These are phyloP conservation scores for Drosophila melanosoma DNA, from an alignment of 2,888 invertebrate species.

Conservation along the genomic window DNA sequence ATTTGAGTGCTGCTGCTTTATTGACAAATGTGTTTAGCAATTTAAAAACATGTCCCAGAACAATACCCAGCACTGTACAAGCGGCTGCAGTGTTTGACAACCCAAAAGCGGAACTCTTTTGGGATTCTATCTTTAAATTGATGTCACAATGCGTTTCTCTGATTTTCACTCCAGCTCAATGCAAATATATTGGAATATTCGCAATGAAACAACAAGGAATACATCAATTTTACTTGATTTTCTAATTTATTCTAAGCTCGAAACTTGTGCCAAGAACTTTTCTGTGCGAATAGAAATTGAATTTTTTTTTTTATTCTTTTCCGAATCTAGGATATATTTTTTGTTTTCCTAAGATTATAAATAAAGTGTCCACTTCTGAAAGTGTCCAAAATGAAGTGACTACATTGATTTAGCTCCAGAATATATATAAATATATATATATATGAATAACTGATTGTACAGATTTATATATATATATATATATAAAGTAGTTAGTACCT, in stretches of 20 bases:
- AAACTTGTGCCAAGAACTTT: neutral
- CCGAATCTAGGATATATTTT: neutral
- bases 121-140: neutral
- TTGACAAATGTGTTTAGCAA: conserved; percentile 66
- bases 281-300: neutral
- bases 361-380: neutral
- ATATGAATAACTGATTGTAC: too few species aligned
- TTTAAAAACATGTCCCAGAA: conserved; percentile 21
- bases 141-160: neutral
- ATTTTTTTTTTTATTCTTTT: neutral
- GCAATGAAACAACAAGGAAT: neutral
- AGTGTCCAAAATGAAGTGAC: neutral
- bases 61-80: conserved; percentile 22
- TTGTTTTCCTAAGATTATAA: neutral
- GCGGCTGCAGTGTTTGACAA: neutral
- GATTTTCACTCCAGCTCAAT: neutral
- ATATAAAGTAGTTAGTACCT: neutral
- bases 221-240: neutral
- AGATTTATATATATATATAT: neutral
- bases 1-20: conserved; percentile 17
- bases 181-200: neutral
- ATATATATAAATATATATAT: neutral
- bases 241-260: neutral
- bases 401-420: neutral
- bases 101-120: neutral